Evolutionary conservation across 2,888 invertebrate genomes (phyloP), one percentile per base, ranked within the genome.

Genomic region (Hipparchia semele): DNA sequence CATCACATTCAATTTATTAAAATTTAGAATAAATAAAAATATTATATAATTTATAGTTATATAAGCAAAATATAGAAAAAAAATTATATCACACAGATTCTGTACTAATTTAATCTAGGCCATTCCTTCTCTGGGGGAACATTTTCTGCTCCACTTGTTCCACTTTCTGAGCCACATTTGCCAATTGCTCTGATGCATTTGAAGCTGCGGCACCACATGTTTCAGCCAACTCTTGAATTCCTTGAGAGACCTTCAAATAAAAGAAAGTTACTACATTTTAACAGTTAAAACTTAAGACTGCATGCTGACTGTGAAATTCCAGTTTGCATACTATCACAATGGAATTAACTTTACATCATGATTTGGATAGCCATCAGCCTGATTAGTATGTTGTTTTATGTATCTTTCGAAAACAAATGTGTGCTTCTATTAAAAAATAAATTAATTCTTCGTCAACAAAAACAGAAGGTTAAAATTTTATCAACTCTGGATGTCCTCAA

Each of bases 181-280:
- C 88, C 7, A 93, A 77, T 71, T 90, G 85, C 75, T 92, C 90
- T 0, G 93, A 90, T 0, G 91, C 90, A 46, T 84, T 83, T 0
- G 87, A 83, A 12, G 92, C 94, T 6, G 92, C 93, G 53, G 86
- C 78, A 0, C 93, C 93, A 77, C 93, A 92, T 0, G 91, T 92
- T 77, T 92, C 91, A 8, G 92, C 92, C 9, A 92, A 77, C 75
- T 92, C 84, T 78, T 90, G 91, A 33, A 94, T 87, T n/a, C 94
- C 94, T 8, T 88, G 85, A 2, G 90, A 86, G 23, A 93, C 92
- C 92, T 94, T 79, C 0, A 76, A 75, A 77, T 71, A 23, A 64
- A 49, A 75, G 39, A 61, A 66, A 7, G n/a, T 45, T 23, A 56
- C 13, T 56, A n/a, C 54, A 39, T 39, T 5, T 39, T 39, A 39